Conservation (phyloP, 1,140 invertebrate genomes). For the Drosophila sechellia region DNA sequence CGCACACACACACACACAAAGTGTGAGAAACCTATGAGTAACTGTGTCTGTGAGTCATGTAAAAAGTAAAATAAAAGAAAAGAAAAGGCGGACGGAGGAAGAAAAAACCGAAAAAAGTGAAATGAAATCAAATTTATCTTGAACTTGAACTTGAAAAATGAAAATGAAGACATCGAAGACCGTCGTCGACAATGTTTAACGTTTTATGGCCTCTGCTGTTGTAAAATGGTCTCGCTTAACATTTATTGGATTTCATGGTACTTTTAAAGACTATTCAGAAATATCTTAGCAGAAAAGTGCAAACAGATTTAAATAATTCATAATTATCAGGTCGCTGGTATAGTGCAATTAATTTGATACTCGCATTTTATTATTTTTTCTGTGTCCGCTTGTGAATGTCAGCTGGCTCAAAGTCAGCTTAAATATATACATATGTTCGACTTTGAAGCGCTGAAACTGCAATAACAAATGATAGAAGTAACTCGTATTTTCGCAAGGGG, state of each 20-base stretch:
- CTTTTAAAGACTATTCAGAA: neutral
- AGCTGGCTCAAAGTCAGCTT: slow-evolving; percentile 23
- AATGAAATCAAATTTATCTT: slow-evolving; percentile 83
- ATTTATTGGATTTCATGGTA: neutral
- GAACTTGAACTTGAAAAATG: slow-evolving; percentile 79
- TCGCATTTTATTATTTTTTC: slow-evolving; percentile 35
- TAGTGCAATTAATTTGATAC: slow-evolving; percentile 24
- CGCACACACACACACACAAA: slow-evolving; percentile 45
- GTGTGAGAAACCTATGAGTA: slow-evolving; percentile 13
- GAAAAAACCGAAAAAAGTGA: slow-evolving; percentile 54
- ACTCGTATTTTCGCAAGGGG: slow-evolving; percentile 22
- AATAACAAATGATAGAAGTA: slow-evolving; percentile 30
- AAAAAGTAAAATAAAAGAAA: slow-evolving; percentile 70
- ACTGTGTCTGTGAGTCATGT: slow-evolving; percentile 63
- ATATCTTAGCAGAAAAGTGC: neutral
- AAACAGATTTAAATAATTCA: too few relatives aligned
- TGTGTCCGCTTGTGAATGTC: slow-evolving; percentile 15
- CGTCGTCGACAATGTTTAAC: slow-evolving; percentile 21
- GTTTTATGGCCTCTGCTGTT: slow-evolving; percentile 12
- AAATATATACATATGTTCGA: slow-evolving; percentile 6
- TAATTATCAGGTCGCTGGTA: too few relatives aligned
- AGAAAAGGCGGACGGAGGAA: slow-evolving; percentile 30
- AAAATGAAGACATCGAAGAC: slow-evolving; percentile 72
- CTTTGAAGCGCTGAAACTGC: slow-evolving; percentile 36
- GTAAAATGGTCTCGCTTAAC: slow-evolving; percentile 3